Percentiles rank a stretch among this genome's conserved stretches.
Conservation (phyloP, 2,113 vertebrate genomes). For the Platysteira castanea region DNA sequence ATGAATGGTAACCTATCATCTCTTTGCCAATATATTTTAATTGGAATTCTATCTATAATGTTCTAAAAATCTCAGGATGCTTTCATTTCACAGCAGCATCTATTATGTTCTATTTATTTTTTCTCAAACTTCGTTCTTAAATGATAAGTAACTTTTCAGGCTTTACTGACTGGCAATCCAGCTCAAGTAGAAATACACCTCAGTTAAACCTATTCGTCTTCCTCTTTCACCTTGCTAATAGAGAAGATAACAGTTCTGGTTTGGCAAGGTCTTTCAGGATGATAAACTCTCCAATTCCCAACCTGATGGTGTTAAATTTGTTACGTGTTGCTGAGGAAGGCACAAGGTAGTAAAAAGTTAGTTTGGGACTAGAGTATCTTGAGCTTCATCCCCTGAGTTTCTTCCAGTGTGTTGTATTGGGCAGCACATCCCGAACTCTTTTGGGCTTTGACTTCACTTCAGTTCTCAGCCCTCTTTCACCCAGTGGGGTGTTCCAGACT, state of each 20-base stretch:
- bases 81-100: background rate
- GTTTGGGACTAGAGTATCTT: background rate
- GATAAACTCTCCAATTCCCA: background rate
- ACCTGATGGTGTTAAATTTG: background rate
- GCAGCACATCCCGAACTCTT: background rate
- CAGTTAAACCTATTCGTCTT: background rate
- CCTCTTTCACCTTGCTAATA: background rate
- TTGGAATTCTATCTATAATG: background rate
- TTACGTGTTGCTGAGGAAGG: background rate
- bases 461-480: background rate
- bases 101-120: background rate
- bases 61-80: background rate
- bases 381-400: background rate
- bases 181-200: background rate
- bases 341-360: background rate
- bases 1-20: background rate
- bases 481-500: background rate
- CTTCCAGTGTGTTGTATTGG: background rate
- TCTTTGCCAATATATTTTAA: background rate
- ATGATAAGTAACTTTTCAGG: background rate
- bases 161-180: background rate
- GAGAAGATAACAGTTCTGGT: background rate
- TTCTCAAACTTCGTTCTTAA: background rate
- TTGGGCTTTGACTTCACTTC: background rate
- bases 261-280: background rate